Percentiles rank a stretch among this genome's conserved stretches.
These are phyloP conservation scores for Falco biarmicus DNA, from an alignment of 2,797 vertebrate genomes.

Conservation along the genomic window DNA sequence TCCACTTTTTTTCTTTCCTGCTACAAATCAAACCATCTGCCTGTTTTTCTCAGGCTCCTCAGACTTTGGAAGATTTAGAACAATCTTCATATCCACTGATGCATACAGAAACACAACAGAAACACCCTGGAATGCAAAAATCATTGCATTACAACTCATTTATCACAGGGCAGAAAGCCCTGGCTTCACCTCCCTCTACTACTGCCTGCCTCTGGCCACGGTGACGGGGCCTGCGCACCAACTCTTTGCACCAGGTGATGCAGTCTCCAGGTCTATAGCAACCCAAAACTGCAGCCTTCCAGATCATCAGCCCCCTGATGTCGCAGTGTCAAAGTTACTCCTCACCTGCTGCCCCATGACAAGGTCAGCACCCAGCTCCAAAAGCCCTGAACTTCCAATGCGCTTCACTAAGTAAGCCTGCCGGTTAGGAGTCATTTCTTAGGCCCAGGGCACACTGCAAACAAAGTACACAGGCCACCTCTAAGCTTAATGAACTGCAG, in stretches of 20 bases:
- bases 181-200: background rate
- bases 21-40: background rate
- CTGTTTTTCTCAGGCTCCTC: background rate
- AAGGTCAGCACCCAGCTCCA: background rate
- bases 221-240: rapidly evolving
- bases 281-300: background rate
- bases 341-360: background rate
- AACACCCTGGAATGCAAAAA: background rate
- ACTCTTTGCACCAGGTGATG: background rate
- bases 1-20: background rate
- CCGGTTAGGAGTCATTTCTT: background rate
- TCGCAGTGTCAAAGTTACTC: background rate
- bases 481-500: background rate
- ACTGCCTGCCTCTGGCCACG: background rate
- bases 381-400: background rate
- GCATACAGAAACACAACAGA: background rate
- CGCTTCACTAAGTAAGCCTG: background rate
- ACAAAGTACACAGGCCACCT: background rate
- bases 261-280: background rate
- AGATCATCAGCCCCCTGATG: background rate
- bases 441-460: background rate
- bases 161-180: background rate
- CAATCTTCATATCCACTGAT: background rate
- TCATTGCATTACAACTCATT: background rate
- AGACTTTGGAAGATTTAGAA: background rate